These are phyloP conservation scores for Agrochola lychnidis DNA, from an alignment of 2,888 invertebrate genomes.

Conservation along the genomic window DNA sequence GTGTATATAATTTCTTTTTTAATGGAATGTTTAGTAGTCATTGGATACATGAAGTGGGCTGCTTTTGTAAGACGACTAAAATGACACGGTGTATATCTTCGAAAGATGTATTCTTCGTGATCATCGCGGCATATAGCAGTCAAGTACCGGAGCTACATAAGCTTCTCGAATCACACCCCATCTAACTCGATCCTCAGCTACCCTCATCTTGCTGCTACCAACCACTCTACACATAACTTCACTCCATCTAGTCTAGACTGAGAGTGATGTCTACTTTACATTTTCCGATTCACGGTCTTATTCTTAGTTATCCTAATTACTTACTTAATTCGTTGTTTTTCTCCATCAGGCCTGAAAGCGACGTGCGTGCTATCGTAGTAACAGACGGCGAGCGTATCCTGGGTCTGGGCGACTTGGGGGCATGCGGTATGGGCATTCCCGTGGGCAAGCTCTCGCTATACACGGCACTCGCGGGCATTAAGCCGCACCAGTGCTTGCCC, in stretches of 20 bases:
- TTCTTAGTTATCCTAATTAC: not conserved
- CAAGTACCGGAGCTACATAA: not conserved
- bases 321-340: not conserved
- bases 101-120: not conserved
- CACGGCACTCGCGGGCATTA: constrained; percentile 98
- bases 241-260: not conserved
- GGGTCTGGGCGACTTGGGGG: constrained; percentile 99
- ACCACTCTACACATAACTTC: too few relatives aligned
- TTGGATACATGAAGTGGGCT: too few relatives aligned
- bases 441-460: constrained; percentile 99
- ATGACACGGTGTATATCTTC: too few relatives aligned
- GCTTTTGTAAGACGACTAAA: too few relatives aligned
- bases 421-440: constrained; percentile 99
- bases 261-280: too few relatives aligned
- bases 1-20: too few relatives aligned
- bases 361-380: constrained; percentile 97
- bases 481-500: constrained; percentile 98
- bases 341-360: constrained; percentile 93
- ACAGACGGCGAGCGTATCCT: constrained; percentile 99
- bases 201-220: too few relatives aligned
- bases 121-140: not conserved
- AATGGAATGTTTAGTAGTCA: too few relatives aligned
- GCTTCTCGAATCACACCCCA: not conserved
- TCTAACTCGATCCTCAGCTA: not conserved
- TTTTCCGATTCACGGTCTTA: not conserved